These are phyloP conservation scores for Cheumatopsyche charites DNA, from an alignment of 1,140 invertebrate species.

Conservation along the genomic window DNA sequence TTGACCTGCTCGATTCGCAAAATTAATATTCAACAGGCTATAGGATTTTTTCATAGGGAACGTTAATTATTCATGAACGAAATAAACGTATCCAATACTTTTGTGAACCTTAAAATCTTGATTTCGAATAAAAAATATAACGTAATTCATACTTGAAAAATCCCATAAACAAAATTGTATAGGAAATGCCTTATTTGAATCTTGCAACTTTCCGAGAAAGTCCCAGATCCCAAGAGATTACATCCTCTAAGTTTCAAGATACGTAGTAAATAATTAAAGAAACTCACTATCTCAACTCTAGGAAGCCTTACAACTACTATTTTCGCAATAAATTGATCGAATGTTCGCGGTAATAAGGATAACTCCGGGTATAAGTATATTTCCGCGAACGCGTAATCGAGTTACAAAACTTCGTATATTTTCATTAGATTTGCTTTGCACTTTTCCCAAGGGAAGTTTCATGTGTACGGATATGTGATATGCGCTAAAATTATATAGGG, in stretches of 20 bases:
- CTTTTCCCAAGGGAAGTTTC: slow-evolving; percentile 17
- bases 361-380: neutral
- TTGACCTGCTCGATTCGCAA: slow-evolving; percentile 22
- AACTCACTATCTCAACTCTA: neutral
- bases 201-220: no score
- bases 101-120: no score
- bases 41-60: slow-evolving; percentile 21
- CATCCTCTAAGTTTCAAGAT: neutral
- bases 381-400: slow-evolving; percentile 32
- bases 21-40: slow-evolving; percentile 37
- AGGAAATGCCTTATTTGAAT: no score
- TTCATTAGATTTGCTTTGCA: slow-evolving; percentile 42
- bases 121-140: no score
- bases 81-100: no score
- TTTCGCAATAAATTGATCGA: slow-evolving; percentile 15
- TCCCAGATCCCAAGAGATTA: no score
- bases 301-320: neutral
- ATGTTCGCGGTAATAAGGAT: neutral
- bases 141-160: no score
- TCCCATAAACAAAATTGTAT: no score
- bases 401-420: slow-evolving; percentile 42
- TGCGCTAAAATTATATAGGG: slow-evolving; percentile 7
- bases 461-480: slow-evolving; percentile 18
- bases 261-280: slow-evolving; percentile 6
- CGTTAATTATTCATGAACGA: no score